Base-by-base conservation (phyloP, 2,797 vertebrate genomes). In the Gephyroberyx darwinii region DNA sequence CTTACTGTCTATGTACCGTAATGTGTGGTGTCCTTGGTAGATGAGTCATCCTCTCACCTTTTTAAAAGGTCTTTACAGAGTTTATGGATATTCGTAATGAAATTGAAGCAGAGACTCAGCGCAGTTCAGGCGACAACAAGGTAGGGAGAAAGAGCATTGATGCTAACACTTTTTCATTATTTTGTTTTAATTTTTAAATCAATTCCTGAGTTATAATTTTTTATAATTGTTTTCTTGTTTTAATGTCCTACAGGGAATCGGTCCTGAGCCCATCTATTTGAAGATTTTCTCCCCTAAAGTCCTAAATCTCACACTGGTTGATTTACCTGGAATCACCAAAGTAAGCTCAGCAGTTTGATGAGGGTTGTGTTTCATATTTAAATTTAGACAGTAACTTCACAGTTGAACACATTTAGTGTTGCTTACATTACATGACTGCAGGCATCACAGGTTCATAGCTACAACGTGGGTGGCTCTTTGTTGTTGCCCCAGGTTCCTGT, bases 281-380 rank as follows among this genome's bases (percentile, higher is more conserved):
- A 96, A 95, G 92, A 94, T 96, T 62, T 95, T 89, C 74, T 95
- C 95, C 20, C 92, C 94, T 1, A 91, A 92, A 64, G 92, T 96
- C 19, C 92, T 96, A n/a, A 95, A 93, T 82, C 91, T 95, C 56
- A 95, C 94, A 1, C 84, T 95, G 53, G 93, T 96, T n/a, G 95
- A 96, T 83, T 89, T 96, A 82, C 95, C 95, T 30, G 95, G 94
- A 78, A 94, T 95, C 67, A 95, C 95, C 43, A 96, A 96, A 92
- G 94, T 95, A 91, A 80, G 56, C 17, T 33, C 26, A 64, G 48
- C 52, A 66, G 14, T 20, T 68, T 62, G 8, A 50, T 4, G 53
- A 16, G 2, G 37, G 31, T 57, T 68, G 14, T 66, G 43, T 16
- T 45, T 45, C 13, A 14, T 45, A 45, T 45, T 45, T 45, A 45